Evolutionary conservation across 1,140 invertebrate species (phyloP), one percentile per base, ranked within the genome.

Genomic region (Sweltsa coloradensis): DNA sequence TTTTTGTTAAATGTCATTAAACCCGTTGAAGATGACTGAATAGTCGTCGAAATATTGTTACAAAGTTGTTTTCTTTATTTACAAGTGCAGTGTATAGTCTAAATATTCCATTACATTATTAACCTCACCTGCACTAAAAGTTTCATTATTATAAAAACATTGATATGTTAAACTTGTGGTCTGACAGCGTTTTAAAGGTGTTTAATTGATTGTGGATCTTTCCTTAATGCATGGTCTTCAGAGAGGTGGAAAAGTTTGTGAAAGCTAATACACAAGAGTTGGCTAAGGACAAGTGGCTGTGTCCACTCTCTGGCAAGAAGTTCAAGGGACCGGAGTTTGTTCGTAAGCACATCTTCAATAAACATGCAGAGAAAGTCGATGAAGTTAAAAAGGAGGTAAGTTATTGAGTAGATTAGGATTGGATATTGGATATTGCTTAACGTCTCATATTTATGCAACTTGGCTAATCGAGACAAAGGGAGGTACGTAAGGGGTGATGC

Each of bases 271-370:
- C 89, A 0, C 89, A 97, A 58, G 95, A 99, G 67, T 57, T 98
- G 18, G 84, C 86, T 0, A 95, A 96, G 57, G 95, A 98, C 59
- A 99, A 98, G 57, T 99, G 95, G 94, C 65, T 99, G 21, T 99
- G 96, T 71, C 95, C 96, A 0, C 69, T 99, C 0, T 97, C 92
- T 49, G 95, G 94, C 0, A 99, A 99, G 63, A 99, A 99, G 63
- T 99, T 99, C 66, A 99, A 98, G 66, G 96, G 94, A 0, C 93
- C 96, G 0, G 95, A 99, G 60, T 99, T 97, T 69, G 94, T 99
- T 11, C 80, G 91, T 25, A 99, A 99, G 63, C 96, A 99, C 62
- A 96, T 99, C 34, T 87, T 93, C 54, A 97, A 97, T 62, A 99
- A 99, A 60, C 94, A 99, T 61, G 79, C 65, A 0, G 96, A 99